These are phyloP conservation scores for Chroicocephalus ridibundus DNA, from an alignment of 2,113 vertebrate species.

Conservation along the genomic window DNA sequence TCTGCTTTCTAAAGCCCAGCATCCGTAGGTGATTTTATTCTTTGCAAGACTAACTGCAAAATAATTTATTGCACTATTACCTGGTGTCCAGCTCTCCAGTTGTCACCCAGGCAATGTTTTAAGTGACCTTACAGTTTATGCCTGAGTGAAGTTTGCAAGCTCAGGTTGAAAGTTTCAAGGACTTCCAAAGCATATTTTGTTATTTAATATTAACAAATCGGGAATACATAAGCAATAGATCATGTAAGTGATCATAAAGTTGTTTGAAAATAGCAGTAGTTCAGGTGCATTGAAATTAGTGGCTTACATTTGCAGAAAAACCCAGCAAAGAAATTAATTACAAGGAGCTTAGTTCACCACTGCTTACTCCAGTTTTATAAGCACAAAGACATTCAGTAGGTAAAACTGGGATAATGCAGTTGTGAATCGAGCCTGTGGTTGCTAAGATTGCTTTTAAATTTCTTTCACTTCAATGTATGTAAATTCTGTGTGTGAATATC, in stretches of 20 bases:
- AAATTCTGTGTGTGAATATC: constrained; percentile 20
- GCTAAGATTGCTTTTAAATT: constrained; percentile 31
- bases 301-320: constrained; percentile 62
- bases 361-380: constrained; percentile 7
- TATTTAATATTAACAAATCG: background rate
- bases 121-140: background rate
- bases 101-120: constrained; percentile 1
- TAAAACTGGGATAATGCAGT: constrained; percentile 14
- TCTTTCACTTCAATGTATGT: constrained; percentile 40
- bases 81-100: background rate
- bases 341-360: constrained; percentile 26
- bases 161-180: background rate
- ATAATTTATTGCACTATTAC: background rate
- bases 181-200: background rate
- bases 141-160: constrained; percentile 16
- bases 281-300: constrained; percentile 27
- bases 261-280: background rate
- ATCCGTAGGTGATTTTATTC: background rate
- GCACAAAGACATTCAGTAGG: background rate
- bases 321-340: constrained; percentile 60
- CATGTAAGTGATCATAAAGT: background rate
- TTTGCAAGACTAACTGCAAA: background rate
- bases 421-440: constrained; percentile 26
- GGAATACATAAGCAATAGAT: background rate
- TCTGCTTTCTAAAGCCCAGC: constrained; percentile 66